Evolutionary conservation across 2,797 vertebrate genomes (phyloP), one percentile per base, ranked within the genome.

Genomic region (Psittacula echo): DNA sequence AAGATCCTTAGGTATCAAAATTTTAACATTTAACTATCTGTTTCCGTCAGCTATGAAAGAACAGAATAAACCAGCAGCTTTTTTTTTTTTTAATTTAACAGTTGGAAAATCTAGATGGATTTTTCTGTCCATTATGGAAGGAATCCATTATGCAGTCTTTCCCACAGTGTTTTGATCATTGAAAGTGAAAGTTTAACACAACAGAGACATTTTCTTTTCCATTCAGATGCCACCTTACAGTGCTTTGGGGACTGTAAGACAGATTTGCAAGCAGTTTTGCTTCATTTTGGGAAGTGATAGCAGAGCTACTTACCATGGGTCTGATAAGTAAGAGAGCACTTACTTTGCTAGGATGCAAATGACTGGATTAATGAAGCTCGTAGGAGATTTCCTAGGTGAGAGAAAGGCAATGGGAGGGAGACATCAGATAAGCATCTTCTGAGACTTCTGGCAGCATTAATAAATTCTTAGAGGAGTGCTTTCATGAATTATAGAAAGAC

Each of bases 1-100:
- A 91, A 94, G 73, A 93, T 51, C 21, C 27, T 21, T 32, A 18
- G 27, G 27, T 62, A 78, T 86, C 73, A 97, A 77, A 94, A 91
- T 88, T 93, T 93, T 83, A 94, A 87, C 42, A 13, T 90, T 88
- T 93, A 85, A 95, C 66, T 86, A 80, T 50, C 42, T 44, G 81
- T 65, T 96, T 95, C 92, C 64, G 85, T 89, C 80, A 94, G 54
- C 89, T 93, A 51, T 95, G 89, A 97, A 96, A 96, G 85, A 95
- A 88, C 87, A 96, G 96, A 94, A 93, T 82, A 79, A 94, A 94
- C 74, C 79, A 27, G n/a, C 29, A 42, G 17, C 5, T 15, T 48
- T 44, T 30, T n/a, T 32, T 32, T 17, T 23, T 34, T 34, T 34
- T 37, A 24, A n/a, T 48, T 58, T 66, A 95, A 75, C 44, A 64